phyloP scores from a whole-genome alignment of 2,797 vertebrate genomes.

The Pampus argenteus region DNA sequence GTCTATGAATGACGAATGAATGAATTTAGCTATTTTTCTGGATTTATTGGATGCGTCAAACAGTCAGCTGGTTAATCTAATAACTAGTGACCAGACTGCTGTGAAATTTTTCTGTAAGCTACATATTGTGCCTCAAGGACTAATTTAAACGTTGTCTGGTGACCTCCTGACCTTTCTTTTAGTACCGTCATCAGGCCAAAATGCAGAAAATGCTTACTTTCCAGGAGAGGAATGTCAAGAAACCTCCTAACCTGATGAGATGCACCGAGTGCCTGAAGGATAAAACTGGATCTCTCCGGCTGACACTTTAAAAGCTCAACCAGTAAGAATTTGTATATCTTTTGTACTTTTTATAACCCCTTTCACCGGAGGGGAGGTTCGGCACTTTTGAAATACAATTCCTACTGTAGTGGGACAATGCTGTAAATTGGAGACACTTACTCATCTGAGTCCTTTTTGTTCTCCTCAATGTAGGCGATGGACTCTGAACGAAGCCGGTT shows the following conservation, averaged over 20 bases:
- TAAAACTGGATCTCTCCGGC: neutral
- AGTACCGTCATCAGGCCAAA: neutral
- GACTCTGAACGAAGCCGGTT: conserved; percentile 98
- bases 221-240: neutral
- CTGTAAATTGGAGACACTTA: conserved; percentile 76
- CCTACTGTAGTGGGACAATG: neutral
- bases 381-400: too few species aligned
- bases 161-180: neutral
- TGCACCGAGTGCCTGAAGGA: neutral
- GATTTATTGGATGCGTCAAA: neutral
- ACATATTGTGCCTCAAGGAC: too few species aligned
- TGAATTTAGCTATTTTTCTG: neutral
- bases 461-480: conserved; percentile 98
- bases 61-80: too few species aligned
- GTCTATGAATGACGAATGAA: conserved; percentile 7
- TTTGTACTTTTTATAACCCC: neutral
- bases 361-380: too few species aligned
- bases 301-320: conserved; percentile 5
- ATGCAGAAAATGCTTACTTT: neutral
- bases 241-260: neutral
- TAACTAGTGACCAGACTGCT: too few species aligned
- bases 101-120: too few species aligned
- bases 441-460: conserved; percentile 96
- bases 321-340: neutral
- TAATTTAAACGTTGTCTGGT: neutral